Evolutionary conservation across 1,140 invertebrate species (phyloP), one percentile per base, ranked within the genome.

Genomic region (Stenopsyche tienmushanensis): DNA sequence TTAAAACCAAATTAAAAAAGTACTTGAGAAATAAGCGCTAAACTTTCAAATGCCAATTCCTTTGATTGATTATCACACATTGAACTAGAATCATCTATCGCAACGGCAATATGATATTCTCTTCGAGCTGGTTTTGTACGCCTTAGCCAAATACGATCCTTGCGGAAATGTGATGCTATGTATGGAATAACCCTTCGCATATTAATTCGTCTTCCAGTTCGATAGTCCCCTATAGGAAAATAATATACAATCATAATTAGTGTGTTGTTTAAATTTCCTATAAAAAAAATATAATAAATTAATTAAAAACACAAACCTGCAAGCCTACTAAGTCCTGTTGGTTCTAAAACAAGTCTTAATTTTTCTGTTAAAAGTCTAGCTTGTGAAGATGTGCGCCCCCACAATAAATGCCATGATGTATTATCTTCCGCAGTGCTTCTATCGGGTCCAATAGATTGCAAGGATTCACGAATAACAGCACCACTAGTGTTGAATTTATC

Each of bases 111-210:
- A 77, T 98, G 96, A 80, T 99, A 99, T 70, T 99, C 89, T 55
- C 98, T 83, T 75, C 98, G 95, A 0, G 92, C 95, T 0, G 95
- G 95, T 78, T 97, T 96, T 0, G 93, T 99, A 49, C 98, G 81
- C 47, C 97, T 82, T 69, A 99, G 73, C 98, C 98, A 99, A 73
- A 99, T 99, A 76, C 98, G 97, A 74, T 99, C 97, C 75, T 99
- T 99, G 29, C 96, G 86, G 78, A 98, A 99, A 76, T 99, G 91
- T 72, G 96, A 98, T 5, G 98, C 98, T 72, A 99, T 97, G 77
- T 99, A 99, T 0, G 96, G 92, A 73, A 99, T 98, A 1, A 97
- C 90, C 67, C 84, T 75, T 13, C 96, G 85, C 97, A 99, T 99
- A 78, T 99, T 99, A 17, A 99, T 90, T 25, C 98, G 83, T 71